Percentiles rank a stretch among this genome's conserved stretches.
These are phyloP conservation scores for Omphaloscelis lunosa DNA, from an alignment of 2,888 invertebrate species.

Conservation along the genomic window DNA sequence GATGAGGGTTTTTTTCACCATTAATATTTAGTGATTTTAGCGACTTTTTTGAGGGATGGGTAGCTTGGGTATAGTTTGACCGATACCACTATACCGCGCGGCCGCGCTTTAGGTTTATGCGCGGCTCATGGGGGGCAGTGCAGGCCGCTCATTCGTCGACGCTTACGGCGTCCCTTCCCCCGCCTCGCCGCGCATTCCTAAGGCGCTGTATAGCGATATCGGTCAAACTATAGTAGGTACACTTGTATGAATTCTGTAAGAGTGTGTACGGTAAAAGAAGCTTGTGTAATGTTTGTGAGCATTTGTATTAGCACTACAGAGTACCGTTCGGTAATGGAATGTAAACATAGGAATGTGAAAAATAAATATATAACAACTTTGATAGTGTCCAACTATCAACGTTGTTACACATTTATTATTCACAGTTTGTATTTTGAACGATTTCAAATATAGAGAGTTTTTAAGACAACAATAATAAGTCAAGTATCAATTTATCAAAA, in stretches of 20 bases:
- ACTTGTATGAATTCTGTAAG: slow-evolving; percentile 34
- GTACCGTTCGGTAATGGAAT: slow-evolving; percentile 6
- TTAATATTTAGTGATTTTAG: slow-evolving; percentile 38
- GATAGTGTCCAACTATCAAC: neutral
- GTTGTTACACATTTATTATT: too few relatives aligned
- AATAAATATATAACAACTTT: neutral
- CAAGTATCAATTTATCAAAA: neutral
- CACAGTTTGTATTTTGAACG: neutral
- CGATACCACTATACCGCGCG: too few relatives aligned
- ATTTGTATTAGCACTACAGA: slow-evolving; percentile 12
- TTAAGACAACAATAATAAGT: neutral
- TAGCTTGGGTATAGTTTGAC: neutral
- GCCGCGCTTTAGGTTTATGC: too few relatives aligned
- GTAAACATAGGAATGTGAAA: neutral
- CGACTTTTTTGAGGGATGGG: slow-evolving; percentile 22
- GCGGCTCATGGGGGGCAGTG: too few relatives aligned
- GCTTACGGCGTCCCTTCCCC: too few relatives aligned
- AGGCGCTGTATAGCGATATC: too few relatives aligned
- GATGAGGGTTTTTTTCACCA: slow-evolving; percentile 16
- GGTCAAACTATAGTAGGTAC: neutral
- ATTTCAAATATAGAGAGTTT: neutral
- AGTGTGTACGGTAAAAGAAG: neutral
- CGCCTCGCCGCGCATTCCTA: too few relatives aligned
- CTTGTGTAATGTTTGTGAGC: slow-evolving; percentile 17
- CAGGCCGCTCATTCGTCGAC: too few relatives aligned